Base-by-base conservation (phyloP, 2,888 invertebrate species). In the Suillia variegata region DNA sequence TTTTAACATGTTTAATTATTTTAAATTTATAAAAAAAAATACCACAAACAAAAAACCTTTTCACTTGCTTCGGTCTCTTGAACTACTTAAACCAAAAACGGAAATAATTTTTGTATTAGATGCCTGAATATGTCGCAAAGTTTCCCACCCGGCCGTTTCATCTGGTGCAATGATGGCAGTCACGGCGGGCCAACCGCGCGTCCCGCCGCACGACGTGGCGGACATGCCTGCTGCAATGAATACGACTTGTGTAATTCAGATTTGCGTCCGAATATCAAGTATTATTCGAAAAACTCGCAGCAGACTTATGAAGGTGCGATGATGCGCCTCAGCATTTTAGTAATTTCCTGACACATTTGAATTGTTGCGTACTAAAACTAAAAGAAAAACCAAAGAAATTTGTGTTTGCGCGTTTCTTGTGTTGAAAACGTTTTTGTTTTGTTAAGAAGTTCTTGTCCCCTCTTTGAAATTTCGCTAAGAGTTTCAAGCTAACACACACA, bases 201-300 rank as follows among this genome's bases (percentile, higher is more conserved):
- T 42, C 82, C 81, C 33, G 77, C 74, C 58, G 75, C 78, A 13
- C 67, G 66, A 42, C 70, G 75, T 62, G 79, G 80, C 53, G 81
- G 78, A 52, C 81, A 81, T 63, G 76, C 73, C 57, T 82, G 82
- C 70, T 82, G 82, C 73, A 71, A 75, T 51, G 72, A 77, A 69
- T 79, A 69, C 67, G 78, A 82, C 68, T 76, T 78, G 58, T 82
- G 82, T 67, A 82, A 82, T 73, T 78, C 76, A 67, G 75, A 83
- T 66, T 76, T 85, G 74, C 82, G 76, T 62, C 84, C 85, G 33
- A 63, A 65, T 53, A 77, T 80, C 64, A 76, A 73, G 64, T 73
- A 76, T 64, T 80, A 79, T 67, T 62, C 73, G 53, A 69, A 63
- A 62, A 69, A 68, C 64, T 66, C 71, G 56, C 70, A 70, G 55